phyloP scores from a whole-genome alignment of 2,888 invertebrate species.

The Macrophya alboannulata region DNA sequence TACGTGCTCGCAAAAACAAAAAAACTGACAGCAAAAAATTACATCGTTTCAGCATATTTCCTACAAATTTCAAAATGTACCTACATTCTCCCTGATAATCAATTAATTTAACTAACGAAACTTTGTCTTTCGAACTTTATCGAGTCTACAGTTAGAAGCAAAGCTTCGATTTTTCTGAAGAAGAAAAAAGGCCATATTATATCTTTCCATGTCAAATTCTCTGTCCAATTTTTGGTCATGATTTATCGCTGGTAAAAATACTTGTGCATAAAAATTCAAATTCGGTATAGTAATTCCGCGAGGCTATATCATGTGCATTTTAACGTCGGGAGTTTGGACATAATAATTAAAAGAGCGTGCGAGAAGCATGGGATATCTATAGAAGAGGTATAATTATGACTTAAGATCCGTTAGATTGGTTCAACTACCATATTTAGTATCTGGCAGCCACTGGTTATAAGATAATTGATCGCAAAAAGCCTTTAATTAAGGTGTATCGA shows the following conservation, averaged over 20 bases:
- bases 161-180: not conserved
- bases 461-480: slow-evolving; percentile 25
- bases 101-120: too few relatives aligned
- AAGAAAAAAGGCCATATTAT: not conserved
- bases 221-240: not conserved
- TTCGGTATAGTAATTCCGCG: not conserved
- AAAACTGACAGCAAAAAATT: too few relatives aligned
- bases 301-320: not conserved
- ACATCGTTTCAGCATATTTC: too few relatives aligned
- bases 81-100: too few relatives aligned
- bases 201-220: not conserved
- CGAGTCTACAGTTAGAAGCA: not conserved
- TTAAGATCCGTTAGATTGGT: not conserved
- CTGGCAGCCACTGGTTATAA: slow-evolving; percentile 7
- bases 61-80: too few relatives aligned
- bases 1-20: too few relatives aligned
- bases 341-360: slow-evolving; percentile 20
- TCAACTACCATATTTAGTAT: not conserved
- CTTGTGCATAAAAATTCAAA: not conserved
- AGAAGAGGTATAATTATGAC: not conserved
- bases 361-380: not conserved
- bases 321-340: not conserved
- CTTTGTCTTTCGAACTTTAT: not conserved
- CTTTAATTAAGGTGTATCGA: slow-evolving; percentile 36
- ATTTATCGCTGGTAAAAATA: not conserved